Percentiles rank a stretch among this genome's conserved stretches.
Conservation (phyloP, 2,797 vertebrate genomes). For the Clamator glandarius region DNA sequence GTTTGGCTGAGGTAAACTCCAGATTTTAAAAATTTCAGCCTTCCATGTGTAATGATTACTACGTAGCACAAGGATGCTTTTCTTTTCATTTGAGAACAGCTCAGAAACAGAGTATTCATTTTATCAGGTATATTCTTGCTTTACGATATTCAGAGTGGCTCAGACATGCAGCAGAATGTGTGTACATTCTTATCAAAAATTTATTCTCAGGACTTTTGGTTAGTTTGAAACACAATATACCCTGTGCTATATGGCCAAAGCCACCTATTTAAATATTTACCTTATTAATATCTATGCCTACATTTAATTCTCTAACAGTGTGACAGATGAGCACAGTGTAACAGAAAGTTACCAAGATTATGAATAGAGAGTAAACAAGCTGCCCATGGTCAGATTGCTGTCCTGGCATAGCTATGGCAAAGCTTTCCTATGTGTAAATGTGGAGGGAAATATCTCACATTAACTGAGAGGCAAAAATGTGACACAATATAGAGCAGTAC, state of each 20-base stretch:
- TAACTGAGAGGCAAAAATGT: neutral
- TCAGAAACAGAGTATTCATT: neutral
- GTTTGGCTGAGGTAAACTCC: conserved; percentile 11
- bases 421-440: neutral
- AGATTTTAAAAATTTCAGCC: conserved; percentile 1
- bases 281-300: neutral
- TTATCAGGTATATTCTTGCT: neutral
- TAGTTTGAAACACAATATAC: neutral
- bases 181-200: neutral
- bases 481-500: neutral
- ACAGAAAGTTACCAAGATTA: neutral
- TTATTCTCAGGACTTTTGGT: neutral
- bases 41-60: neutral
- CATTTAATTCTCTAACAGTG: neutral
- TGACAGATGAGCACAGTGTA: neutral
- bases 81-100: neutral
- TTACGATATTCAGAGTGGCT: neutral
- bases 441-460: neutral
- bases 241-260: neutral
- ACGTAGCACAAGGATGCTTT: accelerated
- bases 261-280: neutral
- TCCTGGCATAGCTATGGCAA: neutral
- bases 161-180: neutral
- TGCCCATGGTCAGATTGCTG: neutral
- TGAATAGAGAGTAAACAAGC: neutral